These are phyloP conservation scores for Zenarchopterus dispar DNA, from an alignment of 2,797 vertebrate genomes.

Conservation along the genomic window DNA sequence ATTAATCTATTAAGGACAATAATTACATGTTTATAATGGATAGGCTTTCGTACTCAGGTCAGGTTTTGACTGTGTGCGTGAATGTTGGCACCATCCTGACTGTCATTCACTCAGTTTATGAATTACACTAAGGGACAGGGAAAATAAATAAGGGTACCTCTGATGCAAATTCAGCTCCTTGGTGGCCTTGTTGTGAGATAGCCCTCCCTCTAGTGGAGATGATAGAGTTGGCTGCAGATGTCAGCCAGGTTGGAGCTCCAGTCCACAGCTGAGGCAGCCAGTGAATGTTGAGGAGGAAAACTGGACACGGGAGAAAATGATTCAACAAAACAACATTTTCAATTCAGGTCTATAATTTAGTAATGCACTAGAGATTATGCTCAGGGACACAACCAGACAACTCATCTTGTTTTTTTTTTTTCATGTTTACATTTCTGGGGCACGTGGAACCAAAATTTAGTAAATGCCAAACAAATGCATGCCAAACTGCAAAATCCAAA, in stretches of 20 bases:
- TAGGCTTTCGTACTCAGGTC: conserved; percentile 60
- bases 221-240: conserved; percentile 54
- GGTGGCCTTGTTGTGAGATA: conserved; percentile 78
- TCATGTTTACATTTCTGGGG: too few relatives aligned
- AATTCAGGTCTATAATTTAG: not conserved
- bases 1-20: conserved; percentile 80
- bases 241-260: conserved; percentile 44
- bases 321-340: not conserved
- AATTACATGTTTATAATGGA: conserved; percentile 77
- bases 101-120: conserved; percentile 75
- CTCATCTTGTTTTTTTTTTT: too few relatives aligned
- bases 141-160: conserved; percentile 49
- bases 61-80: conserved; percentile 55
- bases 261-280: conserved; percentile 52
- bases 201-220: conserved; percentile 86
- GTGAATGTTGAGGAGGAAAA: conserved; percentile 29
- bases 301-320: conserved; percentile 1
- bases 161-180: conserved; percentile 47
- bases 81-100: conserved; percentile 65
- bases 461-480: not conserved
- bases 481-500: not conserved
- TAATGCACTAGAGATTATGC: too few relatives aligned
- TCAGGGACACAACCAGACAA: too few relatives aligned
- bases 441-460: too few relatives aligned
- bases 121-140: conserved; percentile 61